Conservation (phyloP, 2,113 vertebrate genomes). For the Pygoscelis adeliae region DNA sequence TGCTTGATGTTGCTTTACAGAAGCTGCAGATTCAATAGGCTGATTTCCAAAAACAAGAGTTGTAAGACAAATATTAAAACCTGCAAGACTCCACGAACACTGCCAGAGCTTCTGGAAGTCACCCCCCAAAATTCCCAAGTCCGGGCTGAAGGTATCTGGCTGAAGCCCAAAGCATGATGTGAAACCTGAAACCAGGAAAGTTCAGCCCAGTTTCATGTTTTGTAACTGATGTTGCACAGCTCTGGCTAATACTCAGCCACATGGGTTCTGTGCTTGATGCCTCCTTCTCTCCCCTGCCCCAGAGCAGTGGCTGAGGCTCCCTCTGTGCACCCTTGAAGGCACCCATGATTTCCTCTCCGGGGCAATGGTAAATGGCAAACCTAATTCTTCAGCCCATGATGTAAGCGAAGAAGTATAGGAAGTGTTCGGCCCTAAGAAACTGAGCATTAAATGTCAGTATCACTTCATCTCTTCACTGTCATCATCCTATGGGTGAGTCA, state of each 20-base stretch:
- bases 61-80: background rate
- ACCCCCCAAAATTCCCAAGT: background rate
- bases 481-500: slow-evolving; percentile 22
- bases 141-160: background rate
- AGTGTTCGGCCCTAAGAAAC: background rate
- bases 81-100: background rate
- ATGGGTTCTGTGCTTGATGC: background rate
- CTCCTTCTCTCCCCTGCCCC: background rate
- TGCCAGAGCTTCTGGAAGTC: background rate
- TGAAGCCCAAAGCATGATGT: background rate
- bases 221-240: slow-evolving; percentile 27
- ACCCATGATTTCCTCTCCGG: background rate
- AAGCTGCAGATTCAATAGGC: background rate
- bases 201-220: slow-evolving; percentile 46
- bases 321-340: background rate
- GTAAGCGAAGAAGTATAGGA: background rate
- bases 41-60: background rate
- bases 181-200: slow-evolving; percentile 12
- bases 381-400: background rate
- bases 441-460: background rate
- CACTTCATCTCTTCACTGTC: background rate
- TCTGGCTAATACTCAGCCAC: background rate
- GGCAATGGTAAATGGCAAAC: background rate
- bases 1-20: background rate
- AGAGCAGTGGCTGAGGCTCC: background rate